Conservation (phyloP, 1,140 invertebrate species). For the Nymphalis io region DNA sequence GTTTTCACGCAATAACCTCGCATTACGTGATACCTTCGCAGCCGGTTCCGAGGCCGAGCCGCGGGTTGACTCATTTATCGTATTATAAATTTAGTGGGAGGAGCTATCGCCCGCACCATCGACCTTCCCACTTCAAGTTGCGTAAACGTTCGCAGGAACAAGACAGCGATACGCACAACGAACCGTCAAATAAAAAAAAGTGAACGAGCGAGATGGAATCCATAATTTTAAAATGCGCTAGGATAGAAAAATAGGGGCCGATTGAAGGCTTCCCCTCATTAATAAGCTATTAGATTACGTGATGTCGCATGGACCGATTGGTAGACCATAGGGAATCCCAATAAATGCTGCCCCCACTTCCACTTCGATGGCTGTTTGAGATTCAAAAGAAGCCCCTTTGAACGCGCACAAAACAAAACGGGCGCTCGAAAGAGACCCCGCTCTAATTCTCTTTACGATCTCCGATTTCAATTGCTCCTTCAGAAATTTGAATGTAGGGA, state of each 20-base stretch:
- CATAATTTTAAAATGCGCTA: slow-evolving; percentile 75
- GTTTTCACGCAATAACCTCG: slow-evolving; percentile 70
- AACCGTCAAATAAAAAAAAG: slow-evolving; percentile 54
- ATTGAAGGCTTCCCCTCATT: slow-evolving; percentile 74
- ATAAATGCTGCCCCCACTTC: slow-evolving; percentile 77
- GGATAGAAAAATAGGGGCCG: slow-evolving; percentile 76
- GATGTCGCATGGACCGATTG: slow-evolving; percentile 70
- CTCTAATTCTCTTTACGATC: slow-evolving; percentile 80
- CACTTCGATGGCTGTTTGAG: slow-evolving; percentile 73
- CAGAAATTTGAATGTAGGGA: slow-evolving; percentile 79
- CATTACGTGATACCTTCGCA: slow-evolving; percentile 66
- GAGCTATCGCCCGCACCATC: slow-evolving; percentile 57
- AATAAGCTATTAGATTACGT: slow-evolving; percentile 80
- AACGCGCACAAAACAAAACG: slow-evolving; percentile 74
- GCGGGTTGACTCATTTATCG: slow-evolving; percentile 73
- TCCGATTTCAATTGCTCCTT: slow-evolving; percentile 81
- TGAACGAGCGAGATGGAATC: slow-evolving; percentile 60
- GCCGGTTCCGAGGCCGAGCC: slow-evolving; percentile 54
- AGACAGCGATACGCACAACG: slow-evolving; percentile 60
- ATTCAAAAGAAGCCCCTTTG: slow-evolving; percentile 78
- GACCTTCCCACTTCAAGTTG: slow-evolving; percentile 67
- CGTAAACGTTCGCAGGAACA: slow-evolving; percentile 53
- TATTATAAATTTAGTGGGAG: slow-evolving; percentile 77
- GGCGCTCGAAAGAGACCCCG: slow-evolving; percentile 73
- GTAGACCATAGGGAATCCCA: slow-evolving; percentile 77